These are phyloP conservation scores for Spodoptera frugiperda DNA, from an alignment of 1,140 invertebrate species.

Conservation along the genomic window DNA sequence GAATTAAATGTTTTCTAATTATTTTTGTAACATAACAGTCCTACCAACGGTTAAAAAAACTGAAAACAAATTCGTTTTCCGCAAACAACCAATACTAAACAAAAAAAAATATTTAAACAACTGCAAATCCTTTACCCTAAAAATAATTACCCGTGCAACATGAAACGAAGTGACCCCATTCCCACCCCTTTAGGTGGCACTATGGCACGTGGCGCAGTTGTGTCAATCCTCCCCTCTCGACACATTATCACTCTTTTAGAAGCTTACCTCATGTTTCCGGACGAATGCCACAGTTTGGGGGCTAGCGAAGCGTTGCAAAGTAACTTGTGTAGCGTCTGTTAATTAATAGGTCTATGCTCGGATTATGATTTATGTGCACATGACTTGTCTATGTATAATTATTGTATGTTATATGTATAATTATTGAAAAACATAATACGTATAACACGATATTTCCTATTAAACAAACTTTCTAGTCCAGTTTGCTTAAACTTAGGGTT, in stretches of 20 bases:
- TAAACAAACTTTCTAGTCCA: no score
- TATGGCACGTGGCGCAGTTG: slow-evolving; percentile 17
- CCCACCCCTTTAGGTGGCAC: background rate
- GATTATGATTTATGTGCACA: background rate
- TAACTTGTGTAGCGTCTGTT: slow-evolving; percentile 1
- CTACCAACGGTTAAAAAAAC: no score
- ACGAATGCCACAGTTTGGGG: slow-evolving; percentile 6
- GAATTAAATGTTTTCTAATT: no score
- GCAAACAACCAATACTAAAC: background rate
- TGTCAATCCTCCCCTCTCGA: slow-evolving; percentile 19
- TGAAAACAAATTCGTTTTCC: background rate
- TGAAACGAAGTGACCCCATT: slow-evolving; percentile 5
- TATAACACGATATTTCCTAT: no score
- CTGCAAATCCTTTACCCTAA: background rate
- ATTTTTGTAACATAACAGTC: no score
- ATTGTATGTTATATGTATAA: no score
- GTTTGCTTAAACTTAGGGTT: no score
- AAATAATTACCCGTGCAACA: slow-evolving; percentile 13
- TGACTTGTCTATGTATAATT: background rate
- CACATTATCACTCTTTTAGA: slow-evolving; percentile 25
- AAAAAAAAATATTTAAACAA: background rate
- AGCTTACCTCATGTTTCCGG: slow-evolving; percentile 21
- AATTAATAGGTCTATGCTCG: background rate
- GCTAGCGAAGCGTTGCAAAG: background rate
- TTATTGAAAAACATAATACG: no score